Base-by-base conservation (phyloP, 2,888 invertebrate species). In the Caenorhabditis sp. region DNA sequence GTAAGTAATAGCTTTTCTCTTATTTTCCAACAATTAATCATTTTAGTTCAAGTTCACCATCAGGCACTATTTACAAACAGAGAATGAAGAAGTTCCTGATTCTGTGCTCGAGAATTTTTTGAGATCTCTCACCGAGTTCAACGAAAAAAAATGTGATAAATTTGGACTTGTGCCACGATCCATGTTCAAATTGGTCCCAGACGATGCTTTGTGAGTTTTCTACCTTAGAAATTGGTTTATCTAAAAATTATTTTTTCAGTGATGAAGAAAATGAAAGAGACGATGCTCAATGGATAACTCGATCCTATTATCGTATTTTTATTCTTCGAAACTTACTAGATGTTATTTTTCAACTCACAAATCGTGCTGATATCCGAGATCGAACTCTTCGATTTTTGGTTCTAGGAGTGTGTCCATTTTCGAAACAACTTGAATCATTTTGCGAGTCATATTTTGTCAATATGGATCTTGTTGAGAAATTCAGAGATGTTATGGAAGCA, bases 121-220 rank as follows among this genome's bases (percentile, higher is more conserved):
- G 27, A 62, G 55, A 50, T 1, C 36, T 19, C 24, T 68, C 6
- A 51, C 66, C 17, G 27, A 43, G 3, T 49, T 68, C 21, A 12
- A 37, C 0, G n/a, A 0, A 1, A 14, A 43, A 0, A 60, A 64
- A 21, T 62, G 64, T 53, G 67, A 72, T 55, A 31, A 54, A 5
- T 17, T 72, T 23, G 72, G 72, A 54, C 43, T 72, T 37, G 67
- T 72, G 72, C 57, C 62, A n/a, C 21, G 72, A 61, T 53, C 64
- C 0, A 51, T 55, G 0, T 72, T 64, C 23, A 36, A 62, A 21
- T 36, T 72, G 17, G 14, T 72, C 4, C 36, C 36, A n/a, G 31
- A 54, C 1, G 5, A 14, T 59, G 66, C 19, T 62, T 26, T 58
- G 23, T 50, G 0, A 24, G 21, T 17, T 55, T n/a, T 14, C 5